phyloP scores from a whole-genome alignment of 2,113 vertebrate genomes.

The Psittacula cyanocephala region DNA sequence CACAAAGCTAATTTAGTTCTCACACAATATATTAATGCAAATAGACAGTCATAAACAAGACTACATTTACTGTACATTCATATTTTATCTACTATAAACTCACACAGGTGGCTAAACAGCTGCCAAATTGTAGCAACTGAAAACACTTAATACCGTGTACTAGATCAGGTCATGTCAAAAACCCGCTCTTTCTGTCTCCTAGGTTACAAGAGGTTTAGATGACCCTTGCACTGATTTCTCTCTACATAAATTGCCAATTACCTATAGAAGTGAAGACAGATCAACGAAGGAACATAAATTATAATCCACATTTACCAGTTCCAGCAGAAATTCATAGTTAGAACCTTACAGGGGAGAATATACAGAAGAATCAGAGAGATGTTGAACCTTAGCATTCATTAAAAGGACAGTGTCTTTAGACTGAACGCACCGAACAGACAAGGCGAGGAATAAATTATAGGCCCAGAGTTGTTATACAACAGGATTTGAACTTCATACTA shows the following conservation, averaged over 20 bases:
- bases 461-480: not conserved
- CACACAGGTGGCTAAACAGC: not conserved
- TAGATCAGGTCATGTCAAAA: not conserved
- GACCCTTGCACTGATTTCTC: not conserved
- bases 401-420: not conserved
- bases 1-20: not conserved
- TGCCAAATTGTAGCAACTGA: not conserved
- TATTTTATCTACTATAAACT: not conserved
- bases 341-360: not conserved
- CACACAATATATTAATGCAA: not conserved
- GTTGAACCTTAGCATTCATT: not conserved
- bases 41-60: not conserved
- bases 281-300: not conserved
- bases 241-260: not conserved
- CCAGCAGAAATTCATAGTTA: not conserved
- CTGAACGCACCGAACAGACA: not conserved
- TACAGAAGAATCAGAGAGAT: not conserved
- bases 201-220: not conserved
- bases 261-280: not conserved
- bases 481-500: not conserved
- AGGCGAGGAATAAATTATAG: not conserved
- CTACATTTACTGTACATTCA: not conserved
- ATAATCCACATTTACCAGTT: not conserved
- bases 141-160: not conserved
- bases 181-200: not conserved